Evolutionary conservation across 2,113 vertebrate genomes (phyloP).

Genomic region (Campylorhamphus procurvoides): DNA sequence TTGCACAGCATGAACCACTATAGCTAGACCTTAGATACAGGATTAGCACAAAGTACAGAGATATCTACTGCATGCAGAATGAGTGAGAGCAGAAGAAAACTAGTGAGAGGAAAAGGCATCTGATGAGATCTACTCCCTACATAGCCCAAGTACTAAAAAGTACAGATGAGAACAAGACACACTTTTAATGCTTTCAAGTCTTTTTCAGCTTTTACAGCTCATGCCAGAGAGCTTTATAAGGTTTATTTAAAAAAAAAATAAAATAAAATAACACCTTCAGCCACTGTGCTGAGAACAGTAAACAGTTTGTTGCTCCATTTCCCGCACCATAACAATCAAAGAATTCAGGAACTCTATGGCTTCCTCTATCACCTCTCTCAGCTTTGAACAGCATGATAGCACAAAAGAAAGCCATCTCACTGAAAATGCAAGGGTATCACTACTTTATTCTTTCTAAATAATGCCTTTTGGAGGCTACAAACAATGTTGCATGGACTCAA

Average conservation of each 20-base stretch:
- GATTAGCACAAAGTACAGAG: not conserved
- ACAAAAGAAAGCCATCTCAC: not conserved
- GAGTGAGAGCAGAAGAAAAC: not conserved
- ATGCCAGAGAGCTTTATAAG: not conserved
- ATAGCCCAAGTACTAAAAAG: not conserved
- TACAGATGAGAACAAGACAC: not conserved
- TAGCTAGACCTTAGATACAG: not conserved
- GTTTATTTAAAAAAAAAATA: not conserved
- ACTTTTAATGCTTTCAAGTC: not conserved
- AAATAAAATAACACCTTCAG: conserved; percentile 27
- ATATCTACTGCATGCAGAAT: not conserved
- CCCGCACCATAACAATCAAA: conserved; percentile 21
- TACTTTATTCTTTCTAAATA: not conserved
- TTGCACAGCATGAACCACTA: not conserved
- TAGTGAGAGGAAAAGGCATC: not conserved
- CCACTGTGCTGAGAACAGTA: not conserved
- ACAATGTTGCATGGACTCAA: not conserved
- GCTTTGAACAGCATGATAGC: not conserved
- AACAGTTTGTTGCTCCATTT: conserved; percentile 32
- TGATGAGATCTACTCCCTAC: not conserved
- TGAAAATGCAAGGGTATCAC: not conserved
- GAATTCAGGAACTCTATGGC: conserved; percentile 61
- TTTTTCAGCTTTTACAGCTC: not conserved
- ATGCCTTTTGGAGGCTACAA: not conserved
- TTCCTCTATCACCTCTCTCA: conserved; percentile 69